phyloP scores from a whole-genome alignment of 2,113 vertebrate genomes.

The Ophiodon elongatus region DNA sequence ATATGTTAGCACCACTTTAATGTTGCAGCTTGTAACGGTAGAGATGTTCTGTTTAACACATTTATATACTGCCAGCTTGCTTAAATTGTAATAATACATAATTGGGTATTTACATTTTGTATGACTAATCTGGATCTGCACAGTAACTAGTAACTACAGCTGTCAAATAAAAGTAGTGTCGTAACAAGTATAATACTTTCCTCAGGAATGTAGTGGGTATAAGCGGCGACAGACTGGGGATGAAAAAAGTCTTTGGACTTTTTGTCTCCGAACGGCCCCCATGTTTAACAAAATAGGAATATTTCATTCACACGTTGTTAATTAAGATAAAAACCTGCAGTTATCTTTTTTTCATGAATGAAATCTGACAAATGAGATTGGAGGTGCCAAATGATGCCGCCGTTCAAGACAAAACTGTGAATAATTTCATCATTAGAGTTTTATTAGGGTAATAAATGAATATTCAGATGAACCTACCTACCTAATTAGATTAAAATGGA shows the following conservation, averaged over 20 bases:
- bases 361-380: constrained; percentile 26
- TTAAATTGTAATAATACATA: background rate
- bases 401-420: constrained; percentile 34
- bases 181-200: background rate
- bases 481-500: constrained; percentile 51
- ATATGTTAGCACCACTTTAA: background rate
- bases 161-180: background rate
- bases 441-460: constrained; percentile 35
- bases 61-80: background rate
- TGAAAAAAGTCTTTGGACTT: background rate
- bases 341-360: background rate
- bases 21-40: background rate
- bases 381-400: constrained; percentile 11
- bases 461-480: constrained; percentile 32
- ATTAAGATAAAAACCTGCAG: constrained; percentile 2
- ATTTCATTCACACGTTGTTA: constrained; percentile 4
- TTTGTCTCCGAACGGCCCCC: background rate
- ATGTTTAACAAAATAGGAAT: background rate
- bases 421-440: constrained; percentile 28
- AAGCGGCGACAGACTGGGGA: background rate
- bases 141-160: background rate
- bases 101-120: background rate
- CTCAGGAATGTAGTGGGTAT: background rate
- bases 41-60: background rate
- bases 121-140: background rate